Evolutionary conservation across 2,113 vertebrate species (phyloP), one percentile per base, ranked within the genome.

Genomic region (Onychostoma macrolepis): DNA sequence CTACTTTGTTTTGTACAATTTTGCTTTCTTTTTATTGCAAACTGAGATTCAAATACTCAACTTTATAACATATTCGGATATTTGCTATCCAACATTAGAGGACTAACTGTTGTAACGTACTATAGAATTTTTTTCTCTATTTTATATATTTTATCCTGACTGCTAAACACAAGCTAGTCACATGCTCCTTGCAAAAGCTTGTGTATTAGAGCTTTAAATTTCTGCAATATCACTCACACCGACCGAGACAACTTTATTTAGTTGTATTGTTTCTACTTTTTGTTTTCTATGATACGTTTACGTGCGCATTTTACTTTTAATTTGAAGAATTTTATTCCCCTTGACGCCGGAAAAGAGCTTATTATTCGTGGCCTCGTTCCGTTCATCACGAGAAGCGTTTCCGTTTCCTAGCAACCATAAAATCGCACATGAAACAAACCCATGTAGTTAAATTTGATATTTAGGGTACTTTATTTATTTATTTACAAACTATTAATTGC

Each of bases 381-480:
- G 15, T n/a, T 63, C 71, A 13, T 50, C 13, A 3, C 7, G 28
- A 30, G 26, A n/a, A 56, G 84, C 87, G 43, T 80, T 83, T 77
- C 79, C 30, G 84, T 48, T 87, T 36, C 87, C 45, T 86, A 78
- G 87, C 87, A 88, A 88, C 87, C 50, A 15, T 17, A 12, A 24
- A 24, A 45, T 17, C 3, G 4, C 69, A 6, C 11, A 33, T 41
- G 28, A 69, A 69, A 33, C 28, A 69, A 69, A 69, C 63, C 1
- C 17, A 7, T 19, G 17, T 53, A 53, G 48, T 50, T 50, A 17
- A 17, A 15, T 2, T 30, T 30, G 48, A 50, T 67, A 67, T 13
- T 30, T 17, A 30, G n/a, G 26, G 5, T 26, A 28, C 61, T 67
- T 67, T 13, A 28, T 28, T 11, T n/a, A 28, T 65, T 28, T 26